phyloP scores from a whole-genome alignment of 2,888 invertebrate species.

The Chymomyza caudatula region DNA sequence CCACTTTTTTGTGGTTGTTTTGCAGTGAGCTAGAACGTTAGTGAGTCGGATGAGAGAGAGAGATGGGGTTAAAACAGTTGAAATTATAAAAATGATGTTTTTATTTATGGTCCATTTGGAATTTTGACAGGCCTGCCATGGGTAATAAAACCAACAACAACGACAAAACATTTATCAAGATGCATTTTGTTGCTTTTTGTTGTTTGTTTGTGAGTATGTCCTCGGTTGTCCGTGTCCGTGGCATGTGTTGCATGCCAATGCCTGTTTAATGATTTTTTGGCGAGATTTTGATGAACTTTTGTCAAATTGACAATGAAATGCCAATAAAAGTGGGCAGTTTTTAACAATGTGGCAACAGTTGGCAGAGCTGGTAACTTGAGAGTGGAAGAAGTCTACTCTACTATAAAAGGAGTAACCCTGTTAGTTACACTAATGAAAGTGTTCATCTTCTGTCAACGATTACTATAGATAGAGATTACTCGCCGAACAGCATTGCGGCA shows the following conservation, averaged over 20 bases:
- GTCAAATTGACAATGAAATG: conserved; percentile 60
- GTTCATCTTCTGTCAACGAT: too few species aligned
- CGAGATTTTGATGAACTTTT: conserved; percentile 66
- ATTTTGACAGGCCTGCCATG: conserved; percentile 73
- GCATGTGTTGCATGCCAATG: conserved; percentile 20
- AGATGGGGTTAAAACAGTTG: conserved; percentile 34
- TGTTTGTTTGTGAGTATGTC: conserved; percentile 4
- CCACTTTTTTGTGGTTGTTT: conserved; percentile 19
- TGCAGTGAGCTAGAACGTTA: too few species aligned
- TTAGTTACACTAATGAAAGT: too few species aligned
- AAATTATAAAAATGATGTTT: conserved; percentile 73
- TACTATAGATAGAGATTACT: too few species aligned
- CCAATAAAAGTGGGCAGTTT: conserved; percentile 5
- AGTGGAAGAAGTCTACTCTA: too few species aligned
- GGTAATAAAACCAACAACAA: conserved; percentile 59
- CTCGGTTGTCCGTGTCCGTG: neutral
- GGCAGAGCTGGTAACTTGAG: conserved; percentile 20
- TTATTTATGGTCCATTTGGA: conserved; percentile 77
- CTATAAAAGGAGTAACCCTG: too few species aligned
- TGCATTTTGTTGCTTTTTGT: conserved; percentile 28
- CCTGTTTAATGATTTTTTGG: conserved; percentile 26
- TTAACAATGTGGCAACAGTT: conserved; percentile 31
- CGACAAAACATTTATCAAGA: conserved; percentile 54
- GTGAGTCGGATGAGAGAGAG: too few species aligned
- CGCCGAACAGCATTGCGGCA: neutral